These are phyloP conservation scores for Tursiops truncatus DNA, from an alignment of 2,113 vertebrate genomes.

Conservation along the genomic window DNA sequence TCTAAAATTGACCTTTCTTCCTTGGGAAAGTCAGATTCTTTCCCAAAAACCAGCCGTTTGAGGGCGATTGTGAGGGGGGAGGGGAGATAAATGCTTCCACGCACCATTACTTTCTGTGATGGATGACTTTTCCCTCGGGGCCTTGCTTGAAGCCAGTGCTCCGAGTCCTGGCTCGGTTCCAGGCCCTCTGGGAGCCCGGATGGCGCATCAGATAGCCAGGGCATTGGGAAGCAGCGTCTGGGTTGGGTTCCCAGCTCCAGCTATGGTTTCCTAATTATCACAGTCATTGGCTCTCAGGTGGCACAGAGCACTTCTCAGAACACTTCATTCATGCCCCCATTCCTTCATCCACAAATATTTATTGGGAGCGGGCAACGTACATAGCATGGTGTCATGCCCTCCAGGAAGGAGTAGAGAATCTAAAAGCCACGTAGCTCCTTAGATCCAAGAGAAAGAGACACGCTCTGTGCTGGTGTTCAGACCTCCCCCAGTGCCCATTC, in stretches of 20 bases:
- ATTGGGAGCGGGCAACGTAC: fast-evolving
- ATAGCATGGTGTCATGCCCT: fast-evolving
- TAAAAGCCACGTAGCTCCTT: neutral
- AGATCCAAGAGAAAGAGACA: neutral
- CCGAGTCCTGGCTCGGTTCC: constrained; percentile 39
- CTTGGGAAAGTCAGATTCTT: constrained; percentile 77
- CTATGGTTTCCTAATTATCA: constrained; percentile 61
- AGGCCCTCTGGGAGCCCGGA: constrained; percentile 65
- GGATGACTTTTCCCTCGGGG: constrained; percentile 49
- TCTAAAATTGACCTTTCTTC: constrained; percentile 74
- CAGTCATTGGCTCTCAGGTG: neutral
- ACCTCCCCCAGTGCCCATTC: neutral
- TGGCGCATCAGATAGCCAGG: neutral
- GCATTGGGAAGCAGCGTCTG: neutral
- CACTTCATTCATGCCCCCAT: neutral
- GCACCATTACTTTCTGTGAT: constrained; percentile 59
- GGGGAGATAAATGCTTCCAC: constrained; percentile 13
- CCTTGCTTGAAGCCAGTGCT: neutral
- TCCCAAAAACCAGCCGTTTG: constrained; percentile 39
- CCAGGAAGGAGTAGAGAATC: neutral
- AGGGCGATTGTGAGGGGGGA: neutral
- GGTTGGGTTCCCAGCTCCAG: constrained; percentile 34
- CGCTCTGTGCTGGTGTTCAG: neutral
- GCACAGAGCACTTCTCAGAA: neutral
- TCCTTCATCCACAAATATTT: neutral